phyloP scores from a whole-genome alignment of 2,113 vertebrate species.

The Callaeas wilsoni region DNA sequence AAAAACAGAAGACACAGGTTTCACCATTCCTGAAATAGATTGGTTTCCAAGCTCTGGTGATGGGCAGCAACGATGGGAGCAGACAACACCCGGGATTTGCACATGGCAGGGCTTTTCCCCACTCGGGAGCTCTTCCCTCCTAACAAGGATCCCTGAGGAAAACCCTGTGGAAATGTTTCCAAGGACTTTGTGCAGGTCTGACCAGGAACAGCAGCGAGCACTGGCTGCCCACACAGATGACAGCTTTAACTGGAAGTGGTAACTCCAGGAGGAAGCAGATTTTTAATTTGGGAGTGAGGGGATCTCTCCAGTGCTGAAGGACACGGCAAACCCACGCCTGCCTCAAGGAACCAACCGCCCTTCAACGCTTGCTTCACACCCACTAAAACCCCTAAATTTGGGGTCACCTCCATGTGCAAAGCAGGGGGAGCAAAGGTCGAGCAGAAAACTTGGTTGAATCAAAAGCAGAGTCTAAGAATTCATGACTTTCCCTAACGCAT shows the following conservation, averaged over 20 bases:
- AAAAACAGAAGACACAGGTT: slow-evolving; percentile 45
- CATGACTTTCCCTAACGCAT: background rate
- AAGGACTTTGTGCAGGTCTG: background rate
- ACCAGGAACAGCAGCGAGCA: background rate
- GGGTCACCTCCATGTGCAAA: background rate
- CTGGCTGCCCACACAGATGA: background rate
- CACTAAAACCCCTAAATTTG: background rate
- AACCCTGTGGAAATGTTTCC: background rate
- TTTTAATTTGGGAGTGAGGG: background rate
- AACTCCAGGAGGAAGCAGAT: background rate
- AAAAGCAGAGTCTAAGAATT: background rate
- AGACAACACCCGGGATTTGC: background rate
- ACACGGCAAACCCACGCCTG: background rate
- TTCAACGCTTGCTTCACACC: background rate
- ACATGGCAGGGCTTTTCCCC: background rate
- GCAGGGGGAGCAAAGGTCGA: background rate
- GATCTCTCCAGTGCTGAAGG: background rate
- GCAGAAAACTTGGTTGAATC: background rate
- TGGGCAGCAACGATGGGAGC: background rate
- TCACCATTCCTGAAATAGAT: background rate
- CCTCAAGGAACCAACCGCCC: background rate
- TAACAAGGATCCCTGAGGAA: background rate
- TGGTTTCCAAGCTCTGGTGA: background rate
- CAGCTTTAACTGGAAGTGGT: background rate
- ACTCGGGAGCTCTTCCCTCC: background rate